Base-by-base conservation (phyloP, 2,888 invertebrate genomes). In the Chrysomela aeneicollis region DNA sequence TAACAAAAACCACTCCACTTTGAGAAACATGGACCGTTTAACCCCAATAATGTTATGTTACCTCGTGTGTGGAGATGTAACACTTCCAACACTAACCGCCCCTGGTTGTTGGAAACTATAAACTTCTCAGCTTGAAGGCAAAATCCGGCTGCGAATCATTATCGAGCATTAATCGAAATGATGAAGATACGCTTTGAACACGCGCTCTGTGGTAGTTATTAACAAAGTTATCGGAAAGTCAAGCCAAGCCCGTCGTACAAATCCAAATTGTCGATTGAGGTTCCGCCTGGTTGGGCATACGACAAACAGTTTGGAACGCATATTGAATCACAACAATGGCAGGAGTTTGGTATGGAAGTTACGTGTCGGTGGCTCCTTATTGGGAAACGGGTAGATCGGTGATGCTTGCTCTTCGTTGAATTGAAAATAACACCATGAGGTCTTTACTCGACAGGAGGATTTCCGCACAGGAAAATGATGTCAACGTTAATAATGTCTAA, bases 241-340 rank as follows among this genome's bases (percentile, higher is more conserved):
- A 15, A 42, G 42, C 55, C 42, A 15, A 42, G 42, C 55, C 21
- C 19, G 55, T 55, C 55, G 19, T 42, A 42, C 55, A 55, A 55
- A 55, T 55, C 42, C 42, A 42, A 55, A 55, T 55, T 55, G 42
- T 55, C 42, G 37, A 55, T 21, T 42, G 42, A 55, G 42, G 19
- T 55, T 55, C 15, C n/a, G 10, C 35, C 32, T 54, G 10, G 42
- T n/a, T 18, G 15, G 22, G 21, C 37, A 15, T 4, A 5, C 26
- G 26, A 42, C 4, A 9, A 55, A 55, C 55, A 37, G 21, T 21
- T 49, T 55, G 19, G 35, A 42, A 55, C 55, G 22, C 55, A 42
- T 55, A 35, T 37, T 55, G 19, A 55, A 55, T 55, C 22, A 55
- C 15, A 55, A 55, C 42, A 55, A 42, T 55, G 9, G 55, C 42